Conservation (phyloP, 2,888 invertebrate genomes). For the Antheraea yamamai region DNA sequence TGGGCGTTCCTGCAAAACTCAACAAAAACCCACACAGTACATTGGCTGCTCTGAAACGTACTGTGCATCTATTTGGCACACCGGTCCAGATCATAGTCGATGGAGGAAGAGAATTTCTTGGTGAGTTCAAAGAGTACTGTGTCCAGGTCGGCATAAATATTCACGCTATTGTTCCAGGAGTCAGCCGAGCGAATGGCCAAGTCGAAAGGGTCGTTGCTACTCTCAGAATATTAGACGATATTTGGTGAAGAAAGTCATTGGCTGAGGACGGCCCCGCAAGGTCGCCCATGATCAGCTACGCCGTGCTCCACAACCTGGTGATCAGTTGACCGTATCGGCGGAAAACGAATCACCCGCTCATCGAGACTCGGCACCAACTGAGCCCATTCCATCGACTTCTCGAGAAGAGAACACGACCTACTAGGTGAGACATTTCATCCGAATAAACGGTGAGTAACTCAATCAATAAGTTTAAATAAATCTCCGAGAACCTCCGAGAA, state of each 20-base stretch:
- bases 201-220: conserved; percentile 31
- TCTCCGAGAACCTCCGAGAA: conserved; percentile 8
- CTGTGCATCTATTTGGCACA: conserved; percentile 34
- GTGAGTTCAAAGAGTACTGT: conserved; percentile 33
- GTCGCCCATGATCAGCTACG: conserved; percentile 1
- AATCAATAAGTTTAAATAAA: neutral
- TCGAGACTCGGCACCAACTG: neutral
- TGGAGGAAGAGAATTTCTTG: conserved; percentile 32
- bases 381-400: too few species aligned
- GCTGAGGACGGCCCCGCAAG: neutral
- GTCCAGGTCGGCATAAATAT: too few species aligned
- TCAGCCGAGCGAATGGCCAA: conserved; percentile 28
- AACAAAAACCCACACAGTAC: conserved; percentile 27
- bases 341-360: conserved; percentile 5
- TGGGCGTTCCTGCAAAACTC: too few species aligned
- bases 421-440: too few species aligned
- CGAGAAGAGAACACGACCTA: too few species aligned
- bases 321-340: conserved; percentile 1
- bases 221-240: conserved; percentile 28
- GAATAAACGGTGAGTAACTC: neutral
- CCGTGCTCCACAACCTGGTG: conserved; percentile 2
- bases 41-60: conserved; percentile 29
- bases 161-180: too few species aligned
- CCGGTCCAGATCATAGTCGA: conserved; percentile 33
- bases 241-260: too few species aligned